These are phyloP conservation scores for Bombus pascuorum DNA, from an alignment of 1,140 invertebrate genomes.

Conservation along the genomic window DNA sequence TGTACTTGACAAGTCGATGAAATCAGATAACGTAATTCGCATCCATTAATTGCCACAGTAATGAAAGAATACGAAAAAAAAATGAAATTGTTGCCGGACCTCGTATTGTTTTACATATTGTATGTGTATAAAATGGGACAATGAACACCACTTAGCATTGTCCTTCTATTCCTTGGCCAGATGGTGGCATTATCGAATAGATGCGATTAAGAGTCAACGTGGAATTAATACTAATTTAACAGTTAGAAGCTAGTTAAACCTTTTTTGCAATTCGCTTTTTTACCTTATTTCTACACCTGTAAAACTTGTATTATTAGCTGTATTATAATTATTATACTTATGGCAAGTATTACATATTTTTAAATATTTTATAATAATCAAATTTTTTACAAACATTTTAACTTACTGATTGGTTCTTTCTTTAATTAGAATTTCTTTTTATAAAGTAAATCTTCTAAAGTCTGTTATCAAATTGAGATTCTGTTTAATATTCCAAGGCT, in stretches of 20 bases:
- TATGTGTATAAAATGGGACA: conserved; percentile 23
- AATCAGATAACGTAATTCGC: conserved; percentile 7
- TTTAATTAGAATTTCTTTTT: not conserved
- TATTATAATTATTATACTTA: not conserved
- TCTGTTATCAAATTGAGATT: too few relatives aligned
- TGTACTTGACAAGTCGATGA: not conserved
- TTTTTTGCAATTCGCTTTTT: too few relatives aligned
- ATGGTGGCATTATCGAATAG: conserved; percentile 32
- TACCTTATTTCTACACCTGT: too few relatives aligned
- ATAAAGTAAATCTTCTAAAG: not conserved
- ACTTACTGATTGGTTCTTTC: not conserved
- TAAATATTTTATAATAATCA: too few relatives aligned
- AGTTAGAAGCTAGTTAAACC: not conserved
- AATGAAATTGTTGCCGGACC: not conserved
- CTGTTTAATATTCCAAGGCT: too few relatives aligned
- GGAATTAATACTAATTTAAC: conserved; percentile 33
- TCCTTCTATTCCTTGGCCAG: conserved; percentile 29
- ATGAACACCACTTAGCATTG: conserved; percentile 8
- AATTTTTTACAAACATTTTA: not conserved
- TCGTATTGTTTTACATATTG: not conserved
- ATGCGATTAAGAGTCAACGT: not conserved
- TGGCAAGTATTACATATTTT: not conserved
- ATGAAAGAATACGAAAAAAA: conserved; percentile 12
- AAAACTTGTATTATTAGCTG: not conserved
- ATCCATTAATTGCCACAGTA: conserved; percentile 17